Percentiles rank a stretch among this genome's conserved stretches.
phyloP scores from a whole-genome alignment of 2,113 vertebrate genomes.

The Parus major region DNA sequence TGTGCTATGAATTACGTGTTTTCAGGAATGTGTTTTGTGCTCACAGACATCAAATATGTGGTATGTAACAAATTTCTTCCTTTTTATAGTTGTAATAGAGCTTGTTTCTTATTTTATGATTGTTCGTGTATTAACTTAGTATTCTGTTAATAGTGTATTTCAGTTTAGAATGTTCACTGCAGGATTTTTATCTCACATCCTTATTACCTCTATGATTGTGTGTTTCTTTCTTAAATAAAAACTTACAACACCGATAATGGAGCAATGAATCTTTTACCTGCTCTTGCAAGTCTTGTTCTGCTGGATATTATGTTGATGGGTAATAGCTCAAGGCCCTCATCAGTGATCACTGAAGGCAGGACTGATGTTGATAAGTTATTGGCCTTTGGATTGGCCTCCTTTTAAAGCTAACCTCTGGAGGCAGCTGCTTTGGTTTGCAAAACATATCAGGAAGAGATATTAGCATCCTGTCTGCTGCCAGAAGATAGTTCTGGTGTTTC shows the following conservation, averaged over 20 bases:
- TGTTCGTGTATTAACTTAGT: neutral
- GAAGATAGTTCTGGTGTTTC: neutral
- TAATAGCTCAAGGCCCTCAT: neutral
- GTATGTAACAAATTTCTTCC: neutral
- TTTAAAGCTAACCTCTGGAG: neutral
- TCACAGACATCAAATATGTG: neutral
- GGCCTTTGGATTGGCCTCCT: neutral
- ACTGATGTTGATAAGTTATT: neutral
- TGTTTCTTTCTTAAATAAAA: conserved; percentile 8
- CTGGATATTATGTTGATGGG: neutral
- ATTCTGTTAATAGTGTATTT: neutral
- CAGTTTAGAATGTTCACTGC: neutral
- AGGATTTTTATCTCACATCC: neutral
- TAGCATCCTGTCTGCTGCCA: neutral
- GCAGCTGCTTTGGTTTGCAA: neutral
- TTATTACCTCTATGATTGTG: neutral
- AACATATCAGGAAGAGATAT: neutral
- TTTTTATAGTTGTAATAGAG: neutral
- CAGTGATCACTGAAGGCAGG: neutral
- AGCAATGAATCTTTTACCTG: neutral
- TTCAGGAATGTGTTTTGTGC: neutral
- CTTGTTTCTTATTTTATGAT: neutral
- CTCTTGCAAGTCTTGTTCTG: neutral
- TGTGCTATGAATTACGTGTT: neutral
- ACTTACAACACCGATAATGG: accelerated